These are phyloP conservation scores for Hippocampus mohnikei DNA, from an alignment of 2,113 vertebrate species.

Conservation along the genomic window DNA sequence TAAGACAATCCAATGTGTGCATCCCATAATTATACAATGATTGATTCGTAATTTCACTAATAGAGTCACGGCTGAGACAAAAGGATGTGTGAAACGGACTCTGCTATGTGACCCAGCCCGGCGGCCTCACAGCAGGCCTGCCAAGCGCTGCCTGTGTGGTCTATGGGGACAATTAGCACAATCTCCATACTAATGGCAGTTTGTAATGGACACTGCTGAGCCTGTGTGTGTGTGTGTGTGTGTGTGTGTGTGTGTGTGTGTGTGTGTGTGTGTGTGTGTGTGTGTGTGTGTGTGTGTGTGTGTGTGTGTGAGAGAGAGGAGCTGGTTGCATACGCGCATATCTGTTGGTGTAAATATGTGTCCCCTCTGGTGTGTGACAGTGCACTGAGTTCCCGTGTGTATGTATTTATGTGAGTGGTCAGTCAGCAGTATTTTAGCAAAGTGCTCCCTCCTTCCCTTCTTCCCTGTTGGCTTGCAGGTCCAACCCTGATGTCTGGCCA, in stretches of 20 bases:
- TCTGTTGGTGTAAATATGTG: constrained; percentile 15
- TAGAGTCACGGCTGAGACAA: constrained; percentile 61
- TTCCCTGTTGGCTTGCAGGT: constrained; percentile 31
- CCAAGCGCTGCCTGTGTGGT: constrained; percentile 70
- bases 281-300: too few relatives aligned
- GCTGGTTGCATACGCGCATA: constrained; percentile 43
- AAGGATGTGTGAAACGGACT: constrained; percentile 47
- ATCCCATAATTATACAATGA: constrained; percentile 58
- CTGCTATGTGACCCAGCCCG: constrained; percentile 35
- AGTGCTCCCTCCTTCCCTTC: constrained; percentile 7
- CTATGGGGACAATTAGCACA: constrained; percentile 72
- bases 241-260: constrained; percentile 32
- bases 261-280: constrained; percentile 13
- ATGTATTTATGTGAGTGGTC: constrained; percentile 25
- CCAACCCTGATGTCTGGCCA: constrained; percentile 57
- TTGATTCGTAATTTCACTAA: constrained; percentile 67
- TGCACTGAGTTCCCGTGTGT: constrained; percentile 8
- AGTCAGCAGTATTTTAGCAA: constrained; percentile 41
- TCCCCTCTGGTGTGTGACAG: constrained; percentile 20
- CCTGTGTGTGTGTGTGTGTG: constrained; percentile 44
- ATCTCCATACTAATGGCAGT: constrained; percentile 72
- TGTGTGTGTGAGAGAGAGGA: constrained; percentile 11
- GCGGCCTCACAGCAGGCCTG: constrained; percentile 41
- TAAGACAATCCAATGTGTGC: constrained; percentile 43
- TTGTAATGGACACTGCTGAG: constrained; percentile 70